These are phyloP conservation scores for Uromys caudimaculatus DNA, from an alignment of 2,797 vertebrate genomes.

Conservation along the genomic window DNA sequence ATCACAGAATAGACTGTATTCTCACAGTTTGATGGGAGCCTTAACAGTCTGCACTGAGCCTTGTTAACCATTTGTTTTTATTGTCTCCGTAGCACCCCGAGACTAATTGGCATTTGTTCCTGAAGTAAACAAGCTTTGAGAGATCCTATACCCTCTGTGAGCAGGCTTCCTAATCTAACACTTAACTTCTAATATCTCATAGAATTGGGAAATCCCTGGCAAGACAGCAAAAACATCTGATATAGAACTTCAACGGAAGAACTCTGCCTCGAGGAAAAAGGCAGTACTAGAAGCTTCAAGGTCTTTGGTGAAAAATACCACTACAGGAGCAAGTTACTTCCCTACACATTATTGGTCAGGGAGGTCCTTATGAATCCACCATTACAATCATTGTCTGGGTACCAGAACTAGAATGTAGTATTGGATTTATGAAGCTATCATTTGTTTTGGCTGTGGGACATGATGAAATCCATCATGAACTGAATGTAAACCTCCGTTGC, in stretches of 20 bases:
- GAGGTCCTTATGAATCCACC: not conserved
- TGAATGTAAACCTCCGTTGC: not conserved
- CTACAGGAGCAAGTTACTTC: not conserved
- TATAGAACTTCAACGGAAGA: not conserved
- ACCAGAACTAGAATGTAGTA: not conserved
- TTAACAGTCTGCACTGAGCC: not conserved
- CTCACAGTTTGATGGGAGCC: not conserved
- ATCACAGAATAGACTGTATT: not conserved
- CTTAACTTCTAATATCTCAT: not conserved
- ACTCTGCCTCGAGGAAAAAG: not conserved
- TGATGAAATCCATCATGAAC: not conserved
- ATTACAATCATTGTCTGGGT: too few species aligned
- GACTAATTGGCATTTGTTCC: too few species aligned
- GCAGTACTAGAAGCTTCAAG: not conserved
- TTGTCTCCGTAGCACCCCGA: not conserved
- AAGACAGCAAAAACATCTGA: not conserved
- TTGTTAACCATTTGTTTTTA: not conserved
- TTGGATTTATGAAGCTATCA: not conserved
- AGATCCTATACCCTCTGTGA: not conserved
- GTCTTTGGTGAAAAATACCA: not conserved
- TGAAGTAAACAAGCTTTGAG: not conserved
- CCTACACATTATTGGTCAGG: not conserved
- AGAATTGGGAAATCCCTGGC: not conserved
- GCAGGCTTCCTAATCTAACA: not conserved
- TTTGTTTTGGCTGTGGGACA: too few species aligned